Evolutionary conservation across 2,888 invertebrate species (phyloP).

Genomic region (Buathra laborator): DNA sequence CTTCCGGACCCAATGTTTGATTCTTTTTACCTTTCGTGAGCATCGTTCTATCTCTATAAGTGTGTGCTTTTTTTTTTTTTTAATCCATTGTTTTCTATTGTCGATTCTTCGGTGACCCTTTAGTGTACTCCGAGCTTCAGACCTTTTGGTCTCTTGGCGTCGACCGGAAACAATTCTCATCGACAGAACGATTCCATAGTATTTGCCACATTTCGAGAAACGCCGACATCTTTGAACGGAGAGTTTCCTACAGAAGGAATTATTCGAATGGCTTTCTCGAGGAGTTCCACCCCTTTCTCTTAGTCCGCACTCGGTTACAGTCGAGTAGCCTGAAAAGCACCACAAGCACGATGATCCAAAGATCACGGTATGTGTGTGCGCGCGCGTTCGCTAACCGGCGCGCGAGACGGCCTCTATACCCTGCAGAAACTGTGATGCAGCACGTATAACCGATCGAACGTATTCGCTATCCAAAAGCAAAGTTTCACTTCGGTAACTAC

Average conservation of each 20-base stretch:
- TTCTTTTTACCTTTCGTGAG: conserved; percentile 16
- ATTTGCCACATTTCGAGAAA: conserved; percentile 19
- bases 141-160: background rate
- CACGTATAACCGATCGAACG: conserved; percentile 49
- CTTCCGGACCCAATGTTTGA: conserved; percentile 49
- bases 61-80: background rate
- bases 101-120: conserved; percentile 31
- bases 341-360: conserved; percentile 8
- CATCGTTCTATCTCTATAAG: conserved; percentile 9
- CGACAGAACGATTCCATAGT: conserved; percentile 43
- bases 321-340: conserved; percentile 18
- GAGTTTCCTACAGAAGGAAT: conserved; percentile 13
- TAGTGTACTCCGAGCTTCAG: conserved; percentile 2
- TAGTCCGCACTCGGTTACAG: background rate
- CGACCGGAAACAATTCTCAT: conserved; percentile 23
- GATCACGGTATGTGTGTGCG: background rate
- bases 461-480: conserved; percentile 30
- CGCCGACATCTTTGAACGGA: background rate
- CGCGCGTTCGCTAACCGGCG: background rate
- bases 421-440: conserved; percentile 33
- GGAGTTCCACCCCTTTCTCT: background rate
- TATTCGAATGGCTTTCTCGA: conserved; percentile 22
- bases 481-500: conserved; percentile 44
- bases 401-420: conserved; percentile 5
- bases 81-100: conserved; percentile 52